A percentile compares a stretch with the other conserved stretches of the same genome.
These are phyloP conservation scores for Camptogramma bilineatum DNA, from an alignment of 2,888 invertebrate genomes.

Conservation along the genomic window DNA sequence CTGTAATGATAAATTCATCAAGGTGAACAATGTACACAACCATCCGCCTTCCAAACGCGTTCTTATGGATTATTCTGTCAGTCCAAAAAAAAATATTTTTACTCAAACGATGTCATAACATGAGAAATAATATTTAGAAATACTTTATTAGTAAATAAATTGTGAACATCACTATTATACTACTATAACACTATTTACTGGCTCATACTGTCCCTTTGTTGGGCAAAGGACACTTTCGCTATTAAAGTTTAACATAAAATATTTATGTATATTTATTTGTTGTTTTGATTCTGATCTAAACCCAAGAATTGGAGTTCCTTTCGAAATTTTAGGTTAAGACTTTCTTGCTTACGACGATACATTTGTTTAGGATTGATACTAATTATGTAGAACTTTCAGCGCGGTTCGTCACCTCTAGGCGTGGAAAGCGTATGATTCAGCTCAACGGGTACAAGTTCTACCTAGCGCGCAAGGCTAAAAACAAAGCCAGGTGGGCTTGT, in stretches of 20 bases:
- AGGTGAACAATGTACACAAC: slow-evolving; percentile 24
- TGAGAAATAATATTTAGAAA: too few species aligned
- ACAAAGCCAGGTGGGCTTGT: slow-evolving; percentile 58
- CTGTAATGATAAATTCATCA: slow-evolving; percentile 25
- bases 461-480: slow-evolving; percentile 48
- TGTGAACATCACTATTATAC: too few species aligned
- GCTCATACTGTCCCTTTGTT: too few species aligned
- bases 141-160: too few species aligned
- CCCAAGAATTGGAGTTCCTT: too few species aligned
- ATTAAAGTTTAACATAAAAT: too few species aligned
- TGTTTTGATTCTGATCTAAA: too few species aligned
- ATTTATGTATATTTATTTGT: too few species aligned
- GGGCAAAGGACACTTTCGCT: too few species aligned
- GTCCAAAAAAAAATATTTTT: background rate
- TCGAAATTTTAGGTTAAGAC: too few species aligned
- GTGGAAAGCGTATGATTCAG: slow-evolving; percentile 49
- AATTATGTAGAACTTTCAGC: slow-evolving; percentile 38
- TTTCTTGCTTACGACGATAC: too few species aligned
- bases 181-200: too few species aligned
- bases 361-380: background rate
- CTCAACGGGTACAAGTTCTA: slow-evolving; percentile 54
- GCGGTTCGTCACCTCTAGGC: slow-evolving; percentile 43
- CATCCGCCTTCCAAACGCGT: slow-evolving; percentile 23
- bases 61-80: background rate
- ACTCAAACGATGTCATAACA: background rate